phyloP scores from a whole-genome alignment of 2,113 vertebrate species.

The Alouatta palliata region DNA sequence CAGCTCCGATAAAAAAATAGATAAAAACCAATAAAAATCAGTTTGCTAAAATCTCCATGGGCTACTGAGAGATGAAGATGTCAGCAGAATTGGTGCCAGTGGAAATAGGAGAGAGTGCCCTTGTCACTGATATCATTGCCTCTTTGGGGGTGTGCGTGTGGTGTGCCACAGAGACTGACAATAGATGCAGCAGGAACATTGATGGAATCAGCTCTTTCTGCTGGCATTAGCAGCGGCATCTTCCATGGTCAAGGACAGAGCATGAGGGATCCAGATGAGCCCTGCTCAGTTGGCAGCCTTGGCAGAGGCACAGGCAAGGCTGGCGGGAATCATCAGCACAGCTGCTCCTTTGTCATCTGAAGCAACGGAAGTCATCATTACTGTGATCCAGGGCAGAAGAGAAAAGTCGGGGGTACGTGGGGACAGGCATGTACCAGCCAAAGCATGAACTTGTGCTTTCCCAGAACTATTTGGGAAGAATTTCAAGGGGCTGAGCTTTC shows the following conservation, averaged over 20 bases:
- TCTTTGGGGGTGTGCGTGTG: not conserved
- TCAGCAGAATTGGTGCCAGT: not conserved
- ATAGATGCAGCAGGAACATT: fast-evolving
- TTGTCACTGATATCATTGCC: not conserved
- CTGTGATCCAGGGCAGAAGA: not conserved
- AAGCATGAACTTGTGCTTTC: not conserved
- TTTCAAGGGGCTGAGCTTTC: not conserved
- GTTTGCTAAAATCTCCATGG: not conserved
- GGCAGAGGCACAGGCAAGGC: not conserved
- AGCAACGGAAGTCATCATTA: not conserved
- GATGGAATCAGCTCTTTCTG: not conserved
- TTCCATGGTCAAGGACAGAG: not conserved
- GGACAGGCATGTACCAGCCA: not conserved
- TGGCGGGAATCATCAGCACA: not conserved
- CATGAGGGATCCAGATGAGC: not conserved
- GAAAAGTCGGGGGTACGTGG: not conserved
- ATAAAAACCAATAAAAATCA: not conserved
- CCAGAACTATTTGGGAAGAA: not conserved
- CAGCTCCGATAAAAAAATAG: not conserved
- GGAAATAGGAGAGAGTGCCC: not conserved
- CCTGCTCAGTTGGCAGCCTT: not conserved
- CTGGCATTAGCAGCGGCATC: not conserved
- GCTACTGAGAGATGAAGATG: not conserved
- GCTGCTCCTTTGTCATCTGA: not conserved
- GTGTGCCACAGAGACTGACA: not conserved